Evolutionary conservation across 1,140 invertebrate genomes (phyloP).

Genomic region (Triops cancriformis): DNA sequence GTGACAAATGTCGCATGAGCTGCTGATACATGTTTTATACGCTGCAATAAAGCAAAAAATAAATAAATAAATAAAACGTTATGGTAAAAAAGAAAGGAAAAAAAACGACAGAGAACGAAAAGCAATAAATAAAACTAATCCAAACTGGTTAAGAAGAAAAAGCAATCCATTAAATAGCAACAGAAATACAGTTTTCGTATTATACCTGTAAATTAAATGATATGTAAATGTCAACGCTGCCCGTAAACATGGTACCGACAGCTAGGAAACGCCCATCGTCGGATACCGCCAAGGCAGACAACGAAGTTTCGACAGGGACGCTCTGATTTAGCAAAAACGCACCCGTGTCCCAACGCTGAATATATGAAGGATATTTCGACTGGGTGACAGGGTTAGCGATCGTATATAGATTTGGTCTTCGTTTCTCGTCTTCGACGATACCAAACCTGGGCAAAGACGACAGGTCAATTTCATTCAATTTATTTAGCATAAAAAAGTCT

Average conservation of each 20-base stretch:
- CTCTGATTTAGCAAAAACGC: slow-evolving; percentile 46
- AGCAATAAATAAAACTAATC: slow-evolving; percentile 27
- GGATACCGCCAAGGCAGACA: slow-evolving; percentile 77
- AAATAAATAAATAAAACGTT: slow-evolving; percentile 24
- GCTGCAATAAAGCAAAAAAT: slow-evolving; percentile 45
- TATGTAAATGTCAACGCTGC: slow-evolving; percentile 80
- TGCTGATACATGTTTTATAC: slow-evolving; percentile 64
- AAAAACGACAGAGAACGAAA: neutral
- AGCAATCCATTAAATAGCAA: neutral
- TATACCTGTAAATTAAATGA: slow-evolving; percentile 81
- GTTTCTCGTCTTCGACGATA: slow-evolving; percentile 53
- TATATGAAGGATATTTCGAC: slow-evolving; percentile 43
- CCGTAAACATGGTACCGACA: slow-evolving; percentile 84
- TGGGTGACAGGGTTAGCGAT: slow-evolving; percentile 67
- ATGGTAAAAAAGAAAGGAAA: neutral
- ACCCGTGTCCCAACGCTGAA: slow-evolving; percentile 58
- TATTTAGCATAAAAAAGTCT: neutral
- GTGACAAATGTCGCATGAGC: slow-evolving; percentile 93
- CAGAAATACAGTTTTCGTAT: neutral
- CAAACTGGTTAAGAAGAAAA: neutral
- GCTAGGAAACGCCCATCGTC: slow-evolving; percentile 85
- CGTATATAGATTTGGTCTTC: slow-evolving; percentile 62
- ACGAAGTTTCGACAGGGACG: slow-evolving; percentile 30
- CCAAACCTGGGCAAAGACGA: slow-evolving; percentile 52
- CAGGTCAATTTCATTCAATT: slow-evolving; percentile 15